Evolutionary conservation across 2,113 vertebrate genomes (phyloP).

Genomic region (Machaerirhynchus nigripectus): DNA sequence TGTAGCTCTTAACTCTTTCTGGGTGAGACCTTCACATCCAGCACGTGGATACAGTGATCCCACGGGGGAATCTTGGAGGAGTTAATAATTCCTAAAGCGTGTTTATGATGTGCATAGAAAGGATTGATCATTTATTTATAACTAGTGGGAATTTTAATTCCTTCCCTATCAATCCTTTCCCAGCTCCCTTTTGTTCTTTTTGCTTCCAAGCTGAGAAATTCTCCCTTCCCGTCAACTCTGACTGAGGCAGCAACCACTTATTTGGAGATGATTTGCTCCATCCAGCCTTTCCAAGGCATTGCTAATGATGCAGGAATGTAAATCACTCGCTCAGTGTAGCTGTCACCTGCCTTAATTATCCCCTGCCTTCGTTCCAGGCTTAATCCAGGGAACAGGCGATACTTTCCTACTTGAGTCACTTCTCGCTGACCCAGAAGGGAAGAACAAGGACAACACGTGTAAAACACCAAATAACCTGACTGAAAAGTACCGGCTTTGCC

Average conservation of each 20-base stretch:
- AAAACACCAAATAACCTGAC: background rate
- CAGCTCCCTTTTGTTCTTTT: background rate
- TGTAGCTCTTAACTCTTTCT: background rate
- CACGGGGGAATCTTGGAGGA: background rate
- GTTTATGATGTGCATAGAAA: background rate
- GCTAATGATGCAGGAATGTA: background rate
- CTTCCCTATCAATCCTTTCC: background rate
- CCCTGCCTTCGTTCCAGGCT: background rate
- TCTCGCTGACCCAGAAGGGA: background rate
- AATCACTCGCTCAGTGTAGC: background rate
- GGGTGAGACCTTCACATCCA: background rate
- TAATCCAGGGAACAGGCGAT: background rate
- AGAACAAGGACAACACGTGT: background rate
- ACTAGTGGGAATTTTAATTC: background rate
- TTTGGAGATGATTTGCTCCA: background rate
- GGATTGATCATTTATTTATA: background rate
- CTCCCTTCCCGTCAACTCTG: background rate
- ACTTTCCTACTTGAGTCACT: conserved; percentile 10
- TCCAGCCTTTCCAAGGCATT: background rate
- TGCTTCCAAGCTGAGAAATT: background rate
- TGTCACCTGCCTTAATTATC: conserved; percentile 25
- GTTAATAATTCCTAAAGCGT: background rate
- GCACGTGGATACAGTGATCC: background rate
- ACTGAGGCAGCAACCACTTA: background rate
- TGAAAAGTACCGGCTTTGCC: background rate